A percentile compares a stretch with the other conserved stretches of the same genome.
Conservation (phyloP, 2,113 vertebrate species). For the Balaenoptera acutorostrata region DNA sequence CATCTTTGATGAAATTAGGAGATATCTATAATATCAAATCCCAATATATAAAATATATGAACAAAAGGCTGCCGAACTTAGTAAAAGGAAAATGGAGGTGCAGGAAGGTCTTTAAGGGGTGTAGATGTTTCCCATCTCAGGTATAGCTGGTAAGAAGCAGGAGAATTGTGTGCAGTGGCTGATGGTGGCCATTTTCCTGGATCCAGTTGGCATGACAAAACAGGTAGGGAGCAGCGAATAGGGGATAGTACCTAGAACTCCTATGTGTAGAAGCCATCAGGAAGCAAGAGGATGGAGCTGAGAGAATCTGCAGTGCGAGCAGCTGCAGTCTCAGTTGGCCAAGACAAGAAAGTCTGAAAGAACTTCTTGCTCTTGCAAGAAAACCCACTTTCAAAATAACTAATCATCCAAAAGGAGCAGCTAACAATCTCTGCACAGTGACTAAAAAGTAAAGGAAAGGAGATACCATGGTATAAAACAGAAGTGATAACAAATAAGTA, state of each 20-base stretch:
- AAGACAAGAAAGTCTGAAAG: not conserved
- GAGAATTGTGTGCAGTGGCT: not conserved
- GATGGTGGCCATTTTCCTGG: not conserved
- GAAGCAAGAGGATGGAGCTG: not conserved
- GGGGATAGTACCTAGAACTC: not conserved
- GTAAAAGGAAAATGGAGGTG: not conserved
- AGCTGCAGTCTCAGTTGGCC: not conserved
- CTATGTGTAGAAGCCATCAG: not conserved
- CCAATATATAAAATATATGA: not conserved
- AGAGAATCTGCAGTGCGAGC: not conserved
- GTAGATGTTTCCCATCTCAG: not conserved
- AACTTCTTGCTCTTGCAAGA: not conserved
- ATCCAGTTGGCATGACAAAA: not conserved
- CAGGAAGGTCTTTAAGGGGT: not conserved
- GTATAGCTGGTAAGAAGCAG: not conserved
- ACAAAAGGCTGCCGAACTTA: not conserved
- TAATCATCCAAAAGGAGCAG: not conserved
- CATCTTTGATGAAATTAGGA: not conserved
- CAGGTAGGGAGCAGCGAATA: too few species aligned
- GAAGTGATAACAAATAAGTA: not conserved
- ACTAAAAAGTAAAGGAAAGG: not conserved
- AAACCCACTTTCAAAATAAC: not conserved
- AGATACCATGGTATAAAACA: not conserved
- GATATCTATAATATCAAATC: not conserved
- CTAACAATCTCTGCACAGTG: not conserved